Evolutionary conservation across 2,113 vertebrate species (phyloP), one percentile per base, ranked within the genome.

Genomic region (Balaenoptera acutorostrata): DNA sequence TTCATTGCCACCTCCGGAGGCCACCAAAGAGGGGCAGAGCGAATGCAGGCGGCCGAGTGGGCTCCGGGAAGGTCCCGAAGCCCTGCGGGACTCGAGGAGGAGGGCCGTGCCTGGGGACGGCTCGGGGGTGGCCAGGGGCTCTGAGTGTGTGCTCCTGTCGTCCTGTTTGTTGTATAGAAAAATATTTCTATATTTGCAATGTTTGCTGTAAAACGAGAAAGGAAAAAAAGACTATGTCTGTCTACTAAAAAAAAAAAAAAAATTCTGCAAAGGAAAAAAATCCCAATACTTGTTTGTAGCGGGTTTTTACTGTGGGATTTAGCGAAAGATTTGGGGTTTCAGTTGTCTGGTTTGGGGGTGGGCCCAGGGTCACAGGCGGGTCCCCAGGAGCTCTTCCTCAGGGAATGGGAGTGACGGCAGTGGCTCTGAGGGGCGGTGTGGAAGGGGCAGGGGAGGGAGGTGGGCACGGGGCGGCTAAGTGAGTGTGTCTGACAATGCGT

Each of bases 151-250:
- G 61, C 46, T 11, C 98, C 97, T 85, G 98, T 99, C 98, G 23
- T 98, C 98, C 98, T 97, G 95, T 97, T 99, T 97, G 95, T 97
- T 99, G 99, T 99, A 99, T 99, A 99, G 99, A 99, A 99, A 99
- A 98, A 98, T 95, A 99, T 99, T 99, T 99, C 99, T 99, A 99
- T 99, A 99, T 99, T 99, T 99, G 99, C 99, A 99, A 99, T 98
- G 99, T 99, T 99, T 99, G 99, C 99, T 99, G 99, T 99, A 99
- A 99, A 99, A 98, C 52, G 97, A 98, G 98, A 99, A 89, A 99
- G 98, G 98, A 74, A 98, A 77, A 97, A 98, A 96, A 97, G 80
- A 98, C 96, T 97, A 98, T 98, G 98, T 98, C 98, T 99, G 49
- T 52, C 49, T 17, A 99, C 98, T 99, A 98, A 99, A 98, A 96